These are phyloP conservation scores for Equus przewalskii DNA, from an alignment of 2,113 vertebrate species.

Conservation along the genomic window DNA sequence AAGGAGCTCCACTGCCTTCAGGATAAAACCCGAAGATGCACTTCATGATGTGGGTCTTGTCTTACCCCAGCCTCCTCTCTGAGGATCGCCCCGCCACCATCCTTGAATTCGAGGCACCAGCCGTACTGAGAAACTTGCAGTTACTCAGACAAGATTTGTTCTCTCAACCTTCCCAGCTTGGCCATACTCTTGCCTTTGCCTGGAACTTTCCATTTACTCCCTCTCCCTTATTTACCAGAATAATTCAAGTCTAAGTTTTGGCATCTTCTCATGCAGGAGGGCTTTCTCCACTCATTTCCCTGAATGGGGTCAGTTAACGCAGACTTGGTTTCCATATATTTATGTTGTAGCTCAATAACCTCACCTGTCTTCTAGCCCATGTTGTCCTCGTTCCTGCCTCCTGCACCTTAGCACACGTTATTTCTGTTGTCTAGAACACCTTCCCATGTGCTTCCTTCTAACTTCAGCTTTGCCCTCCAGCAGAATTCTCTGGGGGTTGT, in stretches of 20 bases:
- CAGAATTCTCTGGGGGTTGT: background rate
- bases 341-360: background rate
- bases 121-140: background rate
- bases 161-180: background rate
- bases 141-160: background rate
- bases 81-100: background rate
- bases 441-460: background rate
- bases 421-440: background rate
- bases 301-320: background rate
- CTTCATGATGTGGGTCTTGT: background rate
- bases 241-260: background rate
- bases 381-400: background rate
- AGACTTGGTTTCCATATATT: background rate
- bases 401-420: background rate
- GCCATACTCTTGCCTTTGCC: background rate
- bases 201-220: background rate
- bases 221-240: background rate
- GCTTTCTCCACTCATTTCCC: background rate
- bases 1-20: background rate
- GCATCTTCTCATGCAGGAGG: background rate
- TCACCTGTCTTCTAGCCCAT: background rate
- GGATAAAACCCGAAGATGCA: background rate
- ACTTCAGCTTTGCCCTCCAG: background rate
- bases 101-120: background rate
- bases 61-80: background rate